Base-by-base conservation (phyloP, 1,140 invertebrate species). In the Galleria mellonella region DNA sequence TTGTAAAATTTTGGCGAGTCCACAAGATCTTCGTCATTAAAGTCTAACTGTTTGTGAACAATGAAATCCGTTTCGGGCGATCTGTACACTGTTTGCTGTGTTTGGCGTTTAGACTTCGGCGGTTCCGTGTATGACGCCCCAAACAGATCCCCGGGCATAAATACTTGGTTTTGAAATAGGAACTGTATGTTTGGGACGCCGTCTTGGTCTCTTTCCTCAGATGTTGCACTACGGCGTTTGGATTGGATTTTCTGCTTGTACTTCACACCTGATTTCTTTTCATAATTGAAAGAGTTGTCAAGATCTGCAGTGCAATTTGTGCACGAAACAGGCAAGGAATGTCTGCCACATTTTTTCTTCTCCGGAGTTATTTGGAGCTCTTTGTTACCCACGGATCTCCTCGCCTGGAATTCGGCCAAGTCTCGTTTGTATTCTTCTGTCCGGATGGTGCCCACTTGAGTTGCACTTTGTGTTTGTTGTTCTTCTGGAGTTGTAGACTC, bases 371-470 rank as follows among this genome's bases (percentile, higher is more conserved):
- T 62, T 23, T 61, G 58, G 0, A 62, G 49, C 1, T 81, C 73
- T 12, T 63, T 73, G 23, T 33, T 47, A 1, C 72, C 77, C 0
- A 51, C 35, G 0, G 82, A 83, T 17, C 86, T 50, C 33, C 86
- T 68, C 3, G 83, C 83, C 55, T 81, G 75, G 54, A 87, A 87
- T 45, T 87, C 86, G 0, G 81, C 77, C 12, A 86, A 61, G 41
- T 83, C 83, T 7, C 76, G 64, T 58, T 82, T 85, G 55, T 87
- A 87, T 48, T 86, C 82, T 40, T 85, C 79, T 3, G 83, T 87
- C 36, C 79, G 72, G 27, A 86, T 84, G 9, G 82, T 81, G 28
- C 72, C 81, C 10, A 76, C 40, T 31, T 65, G 60, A 29, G 52
- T 41, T 4, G 60, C 42, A 29, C 37, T 53, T 9, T 52, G 39